phyloP scores from a whole-genome alignment of 2,113 vertebrate species.

The rat (Rattus norvegicus) region GRCr8 NC_086019.1:184978001-184978500 shows the following conservation, averaged over 20 bases:
- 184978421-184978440: conserved; percentile 44
- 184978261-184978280: not conserved
- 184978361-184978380: not conserved
- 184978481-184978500: conserved; percentile 58
- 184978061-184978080: conserved; percentile 34
- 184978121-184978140: not conserved
- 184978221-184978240: not conserved
- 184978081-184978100: not conserved
- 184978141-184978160: not conserved
- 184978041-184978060: conserved; percentile 31
- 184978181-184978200: not conserved
- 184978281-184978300: not conserved
- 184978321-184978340: not conserved
- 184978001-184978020: not conserved
- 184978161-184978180: not conserved
- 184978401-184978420: conserved; percentile 21
- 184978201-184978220: not conserved
- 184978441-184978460: conserved; percentile 54
- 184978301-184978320: not conserved
- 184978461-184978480: conserved; percentile 48
- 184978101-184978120: not conserved
- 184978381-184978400: not conserved
- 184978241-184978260: not conserved
- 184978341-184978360: not conserved
- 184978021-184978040: not conserved